Conservation (phyloP, 2,113 vertebrate species). For the Dryoscopus gambensis region DNA sequence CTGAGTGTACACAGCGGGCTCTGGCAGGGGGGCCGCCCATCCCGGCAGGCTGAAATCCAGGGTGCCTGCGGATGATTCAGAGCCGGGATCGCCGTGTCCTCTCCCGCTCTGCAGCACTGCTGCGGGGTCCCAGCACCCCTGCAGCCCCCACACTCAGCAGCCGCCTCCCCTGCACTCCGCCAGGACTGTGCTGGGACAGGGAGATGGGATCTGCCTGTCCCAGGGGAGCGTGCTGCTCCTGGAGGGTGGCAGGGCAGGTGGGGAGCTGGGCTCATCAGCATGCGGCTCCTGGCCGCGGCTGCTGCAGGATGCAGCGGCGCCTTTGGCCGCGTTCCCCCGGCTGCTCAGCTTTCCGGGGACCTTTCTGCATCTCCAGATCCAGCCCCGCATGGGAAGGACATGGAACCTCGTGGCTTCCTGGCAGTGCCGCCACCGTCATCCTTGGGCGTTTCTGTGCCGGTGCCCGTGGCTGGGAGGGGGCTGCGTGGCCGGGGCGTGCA, state of each 20-base stretch:
- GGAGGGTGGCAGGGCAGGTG: background rate
- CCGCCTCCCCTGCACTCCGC: background rate
- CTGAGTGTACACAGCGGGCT: background rate
- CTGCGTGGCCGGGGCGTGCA: background rate
- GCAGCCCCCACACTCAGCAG: background rate
- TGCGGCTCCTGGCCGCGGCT: background rate
- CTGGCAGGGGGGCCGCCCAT: background rate
- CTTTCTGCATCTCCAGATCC: background rate
- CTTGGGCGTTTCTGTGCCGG: background rate
- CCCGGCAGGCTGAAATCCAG: background rate
- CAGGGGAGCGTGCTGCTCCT: background rate
- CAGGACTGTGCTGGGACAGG: background rate
- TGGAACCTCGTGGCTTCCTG: background rate
- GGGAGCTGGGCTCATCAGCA: background rate
- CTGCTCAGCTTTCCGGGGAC: background rate
- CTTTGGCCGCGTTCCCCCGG: background rate
- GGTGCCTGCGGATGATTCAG: background rate
- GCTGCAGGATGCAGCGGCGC: background rate
- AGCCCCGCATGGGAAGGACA: background rate
- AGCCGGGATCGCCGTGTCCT: background rate
- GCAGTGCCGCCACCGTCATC: rapidly evolving
- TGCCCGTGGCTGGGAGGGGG: background rate
- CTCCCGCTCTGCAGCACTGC: background rate
- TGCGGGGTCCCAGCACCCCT: background rate
- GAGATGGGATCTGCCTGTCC: background rate